Evolutionary conservation across 2,888 invertebrate genomes (phyloP), one percentile per base, ranked within the genome.

Genomic region (Aporophyla lueneburgensis): DNA sequence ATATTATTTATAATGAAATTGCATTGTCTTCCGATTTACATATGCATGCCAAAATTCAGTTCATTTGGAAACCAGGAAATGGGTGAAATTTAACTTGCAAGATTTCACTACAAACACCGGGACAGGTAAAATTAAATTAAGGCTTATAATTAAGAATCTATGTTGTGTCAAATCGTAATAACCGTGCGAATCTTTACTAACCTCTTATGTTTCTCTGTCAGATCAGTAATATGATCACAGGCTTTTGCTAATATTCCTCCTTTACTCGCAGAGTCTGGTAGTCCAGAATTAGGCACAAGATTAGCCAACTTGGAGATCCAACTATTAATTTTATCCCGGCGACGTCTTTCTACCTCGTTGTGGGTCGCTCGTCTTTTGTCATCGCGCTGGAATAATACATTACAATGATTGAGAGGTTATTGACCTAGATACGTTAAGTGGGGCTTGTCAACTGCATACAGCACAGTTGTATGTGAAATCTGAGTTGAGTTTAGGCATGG

Each of bases 221-320:
- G 97, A 90, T 99, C 99, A 75, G 97, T 97, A 83, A 99, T 99
- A 93, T 99, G 98, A 92, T 99, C 99, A 93, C 99, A 99, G 0
- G 99, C 99, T 95, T 99, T 99, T 10, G 99, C 98, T 88, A 99
- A 95, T 88, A 99, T 99, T 75, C 99, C 99, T 24, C 99, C 99
- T 97, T 99, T 99, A 91, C 99, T 99, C 67, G 97, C 97, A 66
- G 97, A 95, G 70, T 97, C 97, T 46, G 95, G 93, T 21, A 97
- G 97, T 9, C 98, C 98, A 84, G 98, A 98, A 84, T 97, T 96
- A 85, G 99, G 99, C 72, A 99, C 98, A 84, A 99, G 97, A 92
- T 99, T 95, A 3, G 99, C 98, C 76, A 99, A 95, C 93, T 99
- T 99, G 70, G 98, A 98, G 86, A 99, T 99, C 99, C 99, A 99